Conservation (phyloP, 2,888 invertebrate genomes). For the Malacosoma neustria region DNA sequence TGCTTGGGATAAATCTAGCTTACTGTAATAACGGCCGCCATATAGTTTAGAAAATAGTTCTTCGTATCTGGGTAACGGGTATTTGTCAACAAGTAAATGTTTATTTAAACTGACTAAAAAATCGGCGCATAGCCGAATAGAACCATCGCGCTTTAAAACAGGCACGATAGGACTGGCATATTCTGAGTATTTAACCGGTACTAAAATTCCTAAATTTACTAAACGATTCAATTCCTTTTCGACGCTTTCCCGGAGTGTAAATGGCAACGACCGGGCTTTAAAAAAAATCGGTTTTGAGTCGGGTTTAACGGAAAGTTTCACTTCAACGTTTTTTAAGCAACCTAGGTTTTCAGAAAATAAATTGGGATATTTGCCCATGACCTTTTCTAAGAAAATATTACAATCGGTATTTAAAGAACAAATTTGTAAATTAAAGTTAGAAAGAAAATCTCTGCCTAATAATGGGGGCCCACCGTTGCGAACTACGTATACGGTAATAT, state of each 20-base stretch:
- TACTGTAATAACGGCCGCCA: neutral
- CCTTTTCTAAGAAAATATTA: too few relatives aligned
- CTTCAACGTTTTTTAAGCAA: slow-evolving; percentile 5
- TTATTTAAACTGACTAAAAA: too few relatives aligned
- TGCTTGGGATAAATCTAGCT: neutral
- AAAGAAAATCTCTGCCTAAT: too few relatives aligned
- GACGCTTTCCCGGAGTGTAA: slow-evolving; percentile 7
- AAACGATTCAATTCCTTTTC: slow-evolving; percentile 3
- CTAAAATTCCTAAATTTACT: neutral
- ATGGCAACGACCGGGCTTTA: slow-evolving; percentile 7
- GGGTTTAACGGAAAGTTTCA: slow-evolving; percentile 10
- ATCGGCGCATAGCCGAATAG: too few relatives aligned
- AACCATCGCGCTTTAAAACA: too few relatives aligned
- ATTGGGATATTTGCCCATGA: neutral
- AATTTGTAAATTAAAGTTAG: too few relatives aligned
- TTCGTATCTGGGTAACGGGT: neutral
- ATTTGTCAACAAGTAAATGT: too few relatives aligned
- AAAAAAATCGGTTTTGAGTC: slow-evolving; percentile 11
- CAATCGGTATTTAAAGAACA: too few relatives aligned
- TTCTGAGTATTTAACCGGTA: too few relatives aligned
- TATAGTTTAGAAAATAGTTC: neutral
- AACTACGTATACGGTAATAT: too few relatives aligned
- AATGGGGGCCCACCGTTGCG: too few relatives aligned
- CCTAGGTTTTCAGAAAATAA: slow-evolving; percentile 1
- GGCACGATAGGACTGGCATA: too few relatives aligned